phyloP scores from a whole-genome alignment of 2,113 vertebrate genomes.

The Passer domesticus region DNA sequence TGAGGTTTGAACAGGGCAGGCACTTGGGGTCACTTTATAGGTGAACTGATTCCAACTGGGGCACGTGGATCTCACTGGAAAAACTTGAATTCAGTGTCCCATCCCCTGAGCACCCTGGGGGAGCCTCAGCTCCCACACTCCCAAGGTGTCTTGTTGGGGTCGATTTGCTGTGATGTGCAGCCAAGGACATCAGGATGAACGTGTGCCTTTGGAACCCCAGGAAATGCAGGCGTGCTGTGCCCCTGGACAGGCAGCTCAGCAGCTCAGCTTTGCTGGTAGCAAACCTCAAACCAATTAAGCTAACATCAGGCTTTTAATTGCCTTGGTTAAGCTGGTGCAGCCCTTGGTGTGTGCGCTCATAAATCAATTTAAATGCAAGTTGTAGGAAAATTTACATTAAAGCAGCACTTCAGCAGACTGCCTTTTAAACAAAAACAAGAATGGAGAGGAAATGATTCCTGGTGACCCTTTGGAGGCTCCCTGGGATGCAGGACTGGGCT shows the following conservation, averaged over 20 bases:
- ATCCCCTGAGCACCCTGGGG: background rate
- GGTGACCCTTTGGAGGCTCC: background rate
- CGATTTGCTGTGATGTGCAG: background rate
- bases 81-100: background rate
- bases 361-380: slow-evolving; percentile 25
- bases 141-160: background rate
- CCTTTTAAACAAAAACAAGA: background rate
- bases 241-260: background rate
- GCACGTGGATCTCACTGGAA: background rate
- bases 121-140: background rate
- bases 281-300: slow-evolving; percentile 20
- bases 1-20: background rate
- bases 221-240: background rate
- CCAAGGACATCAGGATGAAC: background rate
- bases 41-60: background rate
- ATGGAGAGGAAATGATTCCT: background rate
- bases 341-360: background rate
- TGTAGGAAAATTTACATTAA: background rate
- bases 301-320: slow-evolving; percentile 56
- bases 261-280: background rate
- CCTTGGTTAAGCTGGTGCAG: slow-evolving; percentile 9
- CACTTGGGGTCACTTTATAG: no score
- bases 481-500: background rate
- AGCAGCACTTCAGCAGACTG: background rate
- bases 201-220: background rate